These are phyloP conservation scores for Corythornis cristatus DNA, from an alignment of 2,113 vertebrate genomes.

Conservation along the genomic window DNA sequence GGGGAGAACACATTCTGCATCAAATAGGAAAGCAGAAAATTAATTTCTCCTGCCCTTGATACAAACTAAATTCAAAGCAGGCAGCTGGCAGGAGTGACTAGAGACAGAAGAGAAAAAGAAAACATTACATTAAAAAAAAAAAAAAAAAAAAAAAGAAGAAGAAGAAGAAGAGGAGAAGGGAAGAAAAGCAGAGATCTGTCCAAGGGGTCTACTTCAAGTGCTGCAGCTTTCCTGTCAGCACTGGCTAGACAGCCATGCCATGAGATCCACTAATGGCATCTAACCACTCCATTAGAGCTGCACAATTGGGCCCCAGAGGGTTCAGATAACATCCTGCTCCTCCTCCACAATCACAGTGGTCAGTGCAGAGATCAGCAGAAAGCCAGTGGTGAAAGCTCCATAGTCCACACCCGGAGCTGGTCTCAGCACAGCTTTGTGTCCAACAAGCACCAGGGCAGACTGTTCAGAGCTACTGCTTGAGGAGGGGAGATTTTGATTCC, in stretches of 20 bases:
- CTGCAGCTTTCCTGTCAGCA: background rate
- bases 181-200: background rate
- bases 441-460: background rate
- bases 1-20: background rate
- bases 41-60: conserved; percentile 14
- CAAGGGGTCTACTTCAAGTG: background rate
- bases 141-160: background rate
- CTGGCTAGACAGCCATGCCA: background rate
- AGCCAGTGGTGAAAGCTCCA: background rate
- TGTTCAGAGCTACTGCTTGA: background rate
- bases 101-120: background rate
- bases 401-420: background rate
- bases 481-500: background rate
- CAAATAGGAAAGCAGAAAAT: conserved; percentile 38
- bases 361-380: background rate
- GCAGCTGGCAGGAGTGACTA: conserved; percentile 48
- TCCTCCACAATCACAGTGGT: background rate
- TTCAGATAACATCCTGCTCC: background rate
- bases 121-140: background rate
- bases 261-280: background rate
- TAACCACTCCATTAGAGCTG: background rate
- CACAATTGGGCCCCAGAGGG: background rate
- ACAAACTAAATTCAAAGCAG: conserved; percentile 60
- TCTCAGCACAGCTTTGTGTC: background rate
- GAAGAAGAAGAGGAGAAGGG: background rate